phyloP scores from a whole-genome alignment of 2,888 invertebrate genomes.

The Sinelater perroti region DNA sequence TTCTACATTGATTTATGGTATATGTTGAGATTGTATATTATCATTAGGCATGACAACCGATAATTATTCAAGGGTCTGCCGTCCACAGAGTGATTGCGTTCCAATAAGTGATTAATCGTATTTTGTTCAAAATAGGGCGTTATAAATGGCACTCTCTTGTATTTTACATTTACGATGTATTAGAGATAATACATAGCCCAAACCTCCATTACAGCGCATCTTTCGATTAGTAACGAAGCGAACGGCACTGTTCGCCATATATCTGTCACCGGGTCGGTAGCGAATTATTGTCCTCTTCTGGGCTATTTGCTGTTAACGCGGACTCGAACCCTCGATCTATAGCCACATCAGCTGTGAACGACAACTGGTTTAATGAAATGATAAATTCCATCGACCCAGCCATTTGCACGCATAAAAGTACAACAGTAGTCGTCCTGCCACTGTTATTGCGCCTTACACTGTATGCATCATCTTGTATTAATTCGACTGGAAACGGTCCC shows the following conservation, averaged over 20 bases:
- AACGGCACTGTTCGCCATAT: slow-evolving; percentile 42
- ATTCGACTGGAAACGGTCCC: too few relatives aligned
- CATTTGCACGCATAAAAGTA: slow-evolving; percentile 22
- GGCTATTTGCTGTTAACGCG: slow-evolving; percentile 58
- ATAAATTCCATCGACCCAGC: slow-evolving; percentile 41
- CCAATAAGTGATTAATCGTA: slow-evolving; percentile 1
- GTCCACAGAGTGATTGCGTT: too few relatives aligned
- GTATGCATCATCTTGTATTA: too few relatives aligned
- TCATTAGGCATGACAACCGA: too few relatives aligned
- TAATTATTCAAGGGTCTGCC: too few relatives aligned
- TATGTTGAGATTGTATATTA: too few relatives aligned
- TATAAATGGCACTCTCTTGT: not conserved
- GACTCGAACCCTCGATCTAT: slow-evolving; percentile 54
- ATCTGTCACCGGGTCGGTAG: slow-evolving; percentile 52
- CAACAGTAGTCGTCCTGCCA: too few relatives aligned
- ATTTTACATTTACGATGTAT: slow-evolving; percentile 8
- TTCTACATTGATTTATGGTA: too few relatives aligned
- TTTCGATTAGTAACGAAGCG: slow-evolving; percentile 31
- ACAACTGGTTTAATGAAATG: slow-evolving; percentile 48
- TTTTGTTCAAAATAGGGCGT: too few relatives aligned
- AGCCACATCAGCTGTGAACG: slow-evolving; percentile 51
- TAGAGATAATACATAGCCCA: not conserved
- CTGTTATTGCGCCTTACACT: too few relatives aligned
- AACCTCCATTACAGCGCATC: slow-evolving; percentile 26
- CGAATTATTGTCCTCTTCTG: slow-evolving; percentile 58